Base-by-base conservation (phyloP, 2,797 vertebrate species). In the Leptatherina wallacei region DNA sequence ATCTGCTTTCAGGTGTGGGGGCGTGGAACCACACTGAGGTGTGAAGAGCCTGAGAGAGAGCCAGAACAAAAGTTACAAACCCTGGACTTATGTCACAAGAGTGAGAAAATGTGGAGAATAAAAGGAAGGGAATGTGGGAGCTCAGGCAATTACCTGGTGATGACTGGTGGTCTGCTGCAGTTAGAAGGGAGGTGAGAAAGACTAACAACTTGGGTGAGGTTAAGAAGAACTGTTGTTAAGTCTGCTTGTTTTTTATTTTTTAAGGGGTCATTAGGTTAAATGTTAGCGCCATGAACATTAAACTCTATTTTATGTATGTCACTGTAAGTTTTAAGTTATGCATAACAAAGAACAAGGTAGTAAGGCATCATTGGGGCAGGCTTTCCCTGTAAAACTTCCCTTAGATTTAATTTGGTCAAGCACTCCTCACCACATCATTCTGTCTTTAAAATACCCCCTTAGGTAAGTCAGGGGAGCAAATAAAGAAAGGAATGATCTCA, bases 11-110 rank as follows among this genome's bases (percentile, higher is more conserved):
- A 78, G 82, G 78, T 88, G 63, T 61, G 42, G 69, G 70, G 65
- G 59, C 61, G 58, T 64, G 75, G 82, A 74, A 72, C 66, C 49
- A 81, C 78, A 89, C 72, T 16, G 60, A 85, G 73, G 89, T 93
- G 93, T 91, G 88, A 95, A 93, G 66, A 69, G 77, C 71, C 65
- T 58, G 47, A 61, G 35, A 66, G 77, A 77, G 67, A 60, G 65
- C 70, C 66, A 68, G 51, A 57, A 61, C 65, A 77, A 42, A 75
- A 65, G 92, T 89, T 75, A 89, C 68, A 89, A 82, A 90, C 68
- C 70, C 44, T 64, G 47, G 65, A 58, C 32, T 65, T 14, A 24
- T 38, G 69, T 86, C 71, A 91, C 47, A 49, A 62, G 68, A 54
- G 85, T 87, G 91, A 83, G 89, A 88, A 89, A 80, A 73, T 73